These are phyloP conservation scores for Oligia strigilis DNA, from an alignment of 2,888 invertebrate species.

Conservation along the genomic window DNA sequence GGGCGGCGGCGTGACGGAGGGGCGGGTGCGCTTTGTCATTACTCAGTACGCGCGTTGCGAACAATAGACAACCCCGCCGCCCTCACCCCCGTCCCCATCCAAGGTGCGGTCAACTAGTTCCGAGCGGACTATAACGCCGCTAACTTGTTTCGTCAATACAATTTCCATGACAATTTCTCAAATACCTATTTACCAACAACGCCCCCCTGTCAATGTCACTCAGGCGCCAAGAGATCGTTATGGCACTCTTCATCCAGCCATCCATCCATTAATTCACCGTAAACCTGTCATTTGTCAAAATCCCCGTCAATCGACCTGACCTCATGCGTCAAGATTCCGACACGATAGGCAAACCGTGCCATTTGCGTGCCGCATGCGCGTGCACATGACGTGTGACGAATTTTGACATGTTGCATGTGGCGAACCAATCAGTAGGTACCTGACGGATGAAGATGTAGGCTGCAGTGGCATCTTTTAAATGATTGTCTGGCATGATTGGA, in stretches of 20 bases:
- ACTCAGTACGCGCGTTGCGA: too few species aligned
- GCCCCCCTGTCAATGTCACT: not conserved
- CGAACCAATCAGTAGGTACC: constrained; percentile 32
- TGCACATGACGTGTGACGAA: constrained; percentile 53
- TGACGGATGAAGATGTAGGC: constrained; percentile 46
- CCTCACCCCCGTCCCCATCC: too few species aligned
- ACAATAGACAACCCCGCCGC: too few species aligned
- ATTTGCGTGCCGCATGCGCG: constrained; percentile 56
- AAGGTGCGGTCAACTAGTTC: too few species aligned
- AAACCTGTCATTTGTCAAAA: not conserved
- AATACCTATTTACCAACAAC: not conserved
- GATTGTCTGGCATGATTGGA: constrained; percentile 14
- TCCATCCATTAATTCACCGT: not conserved
- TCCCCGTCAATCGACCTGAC: constrained; percentile 1
- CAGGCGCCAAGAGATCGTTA: too few species aligned
- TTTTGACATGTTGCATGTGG: constrained; percentile 52
- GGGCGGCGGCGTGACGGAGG: too few species aligned
- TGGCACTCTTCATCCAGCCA: not conserved
- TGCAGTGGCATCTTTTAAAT: constrained; percentile 51
- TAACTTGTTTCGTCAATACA: not conserved
- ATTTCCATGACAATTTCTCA: not conserved
- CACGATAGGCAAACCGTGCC: constrained; percentile 22
- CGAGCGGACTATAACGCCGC: not conserved
- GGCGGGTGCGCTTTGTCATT: too few species aligned
- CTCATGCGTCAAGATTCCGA: constrained; percentile 21